These are phyloP conservation scores for Albula glossodonta DNA, from an alignment of 2,113 vertebrate species.

Conservation along the genomic window DNA sequence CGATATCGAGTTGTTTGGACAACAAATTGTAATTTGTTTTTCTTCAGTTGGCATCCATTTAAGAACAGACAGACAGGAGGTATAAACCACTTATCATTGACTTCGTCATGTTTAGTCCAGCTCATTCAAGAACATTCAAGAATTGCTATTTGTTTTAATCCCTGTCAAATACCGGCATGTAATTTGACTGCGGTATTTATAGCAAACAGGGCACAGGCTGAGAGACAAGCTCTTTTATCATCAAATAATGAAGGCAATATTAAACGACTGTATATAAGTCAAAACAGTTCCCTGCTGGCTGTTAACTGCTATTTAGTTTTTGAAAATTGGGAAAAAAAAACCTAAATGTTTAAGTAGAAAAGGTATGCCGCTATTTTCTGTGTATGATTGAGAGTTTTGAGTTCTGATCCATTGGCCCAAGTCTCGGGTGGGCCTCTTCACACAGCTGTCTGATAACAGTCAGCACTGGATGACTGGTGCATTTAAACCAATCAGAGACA, in stretches of 20 bases:
- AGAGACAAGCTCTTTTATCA: neutral
- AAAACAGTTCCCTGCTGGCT: too few species aligned
- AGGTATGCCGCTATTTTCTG: neutral
- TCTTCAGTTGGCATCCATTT: neutral
- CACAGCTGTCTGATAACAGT: slow-evolving; percentile 66
- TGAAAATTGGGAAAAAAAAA: neutral
- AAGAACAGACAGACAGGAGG: neutral
- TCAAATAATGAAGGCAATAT: neutral
- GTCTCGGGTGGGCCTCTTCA: slow-evolving; percentile 9
- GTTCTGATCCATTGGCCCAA: neutral
- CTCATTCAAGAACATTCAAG: neutral
- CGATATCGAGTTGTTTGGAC: neutral
- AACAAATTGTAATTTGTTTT: neutral
- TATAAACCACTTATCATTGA: neutral
- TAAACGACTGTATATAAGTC: neutral
- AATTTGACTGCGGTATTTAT: neutral
- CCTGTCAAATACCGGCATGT: neutral
- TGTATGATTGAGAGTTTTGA: neutral
- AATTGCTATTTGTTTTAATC: neutral
- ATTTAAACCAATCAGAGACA: slow-evolving; percentile 88
- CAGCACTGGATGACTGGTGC: slow-evolving; percentile 78
- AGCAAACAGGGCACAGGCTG: neutral
- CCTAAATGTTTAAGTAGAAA: neutral
- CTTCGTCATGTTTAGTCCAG: neutral
- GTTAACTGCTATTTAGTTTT: neutral